Evolutionary conservation across 2,797 vertebrate genomes (phyloP), one percentile per base, ranked within the genome.

Genomic region (Leuciscus waleckii): DNA sequence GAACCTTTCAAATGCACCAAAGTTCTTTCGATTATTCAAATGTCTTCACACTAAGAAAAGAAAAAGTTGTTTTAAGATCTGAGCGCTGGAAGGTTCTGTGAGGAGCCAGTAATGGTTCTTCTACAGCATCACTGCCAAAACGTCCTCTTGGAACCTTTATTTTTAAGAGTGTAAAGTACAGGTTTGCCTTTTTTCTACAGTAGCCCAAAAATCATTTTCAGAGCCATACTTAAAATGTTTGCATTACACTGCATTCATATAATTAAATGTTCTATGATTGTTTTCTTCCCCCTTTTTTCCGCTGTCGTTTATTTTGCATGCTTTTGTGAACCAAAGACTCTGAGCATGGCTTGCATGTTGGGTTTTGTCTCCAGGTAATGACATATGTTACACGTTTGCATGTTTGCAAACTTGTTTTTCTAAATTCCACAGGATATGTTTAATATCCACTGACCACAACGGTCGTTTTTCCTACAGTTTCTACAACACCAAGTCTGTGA

Each of bases 401-500:
- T 61, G 51, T 11, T 71, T 54, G 3, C 23, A 41, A 29, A 37
- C 13, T n/a, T 16, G 1, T 23, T 32, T n/a, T 68, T 49, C 6
- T 14, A 9, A 29, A 32, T 26, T 19, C 7, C n/a, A 71, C 14
- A 71, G 29, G 16, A 73, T 29, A 17, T 76, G 41, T 5, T 32
- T 29, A 6, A 77, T 26, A 69, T 73, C 3, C 63, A 8, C 67
- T 49, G 29, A 63, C 39, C 19, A 37, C 39, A 43, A 37, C 3
- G 0, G 29, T 68, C 3, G 17, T 26, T 69, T 5, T 17, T 70
- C 29, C 78, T 81, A 10, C 94, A 99, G 98, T 85, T 99, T 97
- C 90, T 99, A 98, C 94, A 96, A 98, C 90, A 98, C 97, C 79
- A 98, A 93, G 16, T 98, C 98, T 0, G 97, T 99, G 87, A 87